A percentile compares a stretch with the other conserved stretches of the same genome.
Conservation (phyloP, 2,797 vertebrate species). For the Caiman crocodilus region DNA sequence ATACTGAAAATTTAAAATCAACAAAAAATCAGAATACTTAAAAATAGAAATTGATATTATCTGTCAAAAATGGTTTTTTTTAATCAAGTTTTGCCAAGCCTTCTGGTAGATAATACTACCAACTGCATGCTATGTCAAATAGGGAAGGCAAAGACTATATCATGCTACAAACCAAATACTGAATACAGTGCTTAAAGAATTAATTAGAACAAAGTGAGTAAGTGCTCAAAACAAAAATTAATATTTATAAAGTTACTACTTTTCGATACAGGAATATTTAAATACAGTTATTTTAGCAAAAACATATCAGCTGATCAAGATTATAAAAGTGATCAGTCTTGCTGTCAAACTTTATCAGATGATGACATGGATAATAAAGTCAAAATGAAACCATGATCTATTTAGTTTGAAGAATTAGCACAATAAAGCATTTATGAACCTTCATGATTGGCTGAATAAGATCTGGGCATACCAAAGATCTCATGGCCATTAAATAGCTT, state of each 20-base stretch:
- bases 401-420: slow-evolving; percentile 51
- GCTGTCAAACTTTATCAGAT: slow-evolving; percentile 58
- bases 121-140: slow-evolving; percentile 28
- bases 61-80: too few relatives aligned
- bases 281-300: slow-evolving; percentile 45
- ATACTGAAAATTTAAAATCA: too few relatives aligned
- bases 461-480: slow-evolving; percentile 40
- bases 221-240: background rate
- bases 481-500: slow-evolving; percentile 47
- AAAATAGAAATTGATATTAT: too few relatives aligned
- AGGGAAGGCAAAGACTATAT: background rate
- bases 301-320: slow-evolving; percentile 57
- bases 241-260: slow-evolving; percentile 52
- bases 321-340: slow-evolving; percentile 24
- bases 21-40: too few relatives aligned
- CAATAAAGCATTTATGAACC: slow-evolving; percentile 50
- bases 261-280: slow-evolving; percentile 30
- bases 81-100: slow-evolving; percentile 4
- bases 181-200: slow-evolving; percentile 27
- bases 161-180: slow-evolving; percentile 44
- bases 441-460: slow-evolving; percentile 47
- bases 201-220: slow-evolving; percentile 58
- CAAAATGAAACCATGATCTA: slow-evolving; percentile 56
- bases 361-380: slow-evolving; percentile 55
- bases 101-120: background rate